Evolutionary conservation across 1,140 invertebrate genomes (phyloP).

Genomic region (Dolichoris vasculosae): DNA sequence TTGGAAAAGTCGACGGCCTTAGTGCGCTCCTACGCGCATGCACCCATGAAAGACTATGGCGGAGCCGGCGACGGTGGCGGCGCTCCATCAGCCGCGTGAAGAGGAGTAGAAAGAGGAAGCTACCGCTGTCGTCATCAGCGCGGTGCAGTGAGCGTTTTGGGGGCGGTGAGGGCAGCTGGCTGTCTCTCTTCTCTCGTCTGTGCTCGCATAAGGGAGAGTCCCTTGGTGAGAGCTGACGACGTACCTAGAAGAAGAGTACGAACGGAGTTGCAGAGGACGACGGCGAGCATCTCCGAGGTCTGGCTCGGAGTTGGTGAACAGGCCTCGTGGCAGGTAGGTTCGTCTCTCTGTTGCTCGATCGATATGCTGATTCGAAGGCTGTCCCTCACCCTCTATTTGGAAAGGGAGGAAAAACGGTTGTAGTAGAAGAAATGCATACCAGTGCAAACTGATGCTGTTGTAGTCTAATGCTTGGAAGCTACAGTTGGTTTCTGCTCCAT

Average conservation of each 20-base stretch:
- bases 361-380: neutral
- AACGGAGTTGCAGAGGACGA: neutral
- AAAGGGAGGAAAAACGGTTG: neutral
- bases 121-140: conserved; percentile 3
- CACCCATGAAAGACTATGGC: too few relatives aligned
- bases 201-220: conserved; percentile 54
- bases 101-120: neutral
- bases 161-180: conserved; percentile 72
- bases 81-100: neutral
- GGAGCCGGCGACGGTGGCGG: neutral
- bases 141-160: conserved; percentile 72
- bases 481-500: too few relatives aligned
- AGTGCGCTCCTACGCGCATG: neutral
- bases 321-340: conserved; percentile 24
- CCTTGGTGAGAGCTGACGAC: conserved; percentile 59
- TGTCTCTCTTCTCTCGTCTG: conserved; percentile 33
- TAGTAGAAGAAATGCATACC: neutral
- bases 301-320: neutral
- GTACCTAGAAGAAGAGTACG: neutral
- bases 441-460: neutral
- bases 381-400: too few relatives aligned
- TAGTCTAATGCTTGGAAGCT: neutral
- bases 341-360: neutral
- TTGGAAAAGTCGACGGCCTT: neutral
- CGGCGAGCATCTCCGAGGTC: neutral